Conservation (phyloP, 2,888 invertebrate species). For the Drosophila putrida region DNA sequence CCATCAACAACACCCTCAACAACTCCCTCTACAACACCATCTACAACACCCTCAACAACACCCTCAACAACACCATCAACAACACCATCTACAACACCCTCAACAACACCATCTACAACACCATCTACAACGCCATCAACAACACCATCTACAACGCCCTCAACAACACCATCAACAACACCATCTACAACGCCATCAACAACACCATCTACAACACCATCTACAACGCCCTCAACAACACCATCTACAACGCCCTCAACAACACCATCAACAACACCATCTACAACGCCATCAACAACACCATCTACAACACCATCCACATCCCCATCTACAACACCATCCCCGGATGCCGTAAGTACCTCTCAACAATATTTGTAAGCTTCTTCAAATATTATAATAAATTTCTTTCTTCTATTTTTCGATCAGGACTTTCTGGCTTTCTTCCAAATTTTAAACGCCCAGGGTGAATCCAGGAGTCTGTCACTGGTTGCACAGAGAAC, state of each 20-base stretch:
- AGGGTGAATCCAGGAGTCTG: constrained; percentile 27
- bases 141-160: neutral
- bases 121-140: neutral
- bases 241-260: neutral
- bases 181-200: neutral
- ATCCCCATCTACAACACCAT: neutral
- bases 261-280: neutral
- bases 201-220: neutral
- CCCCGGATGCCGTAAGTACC: constrained; percentile 31
- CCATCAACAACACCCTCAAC: neutral
- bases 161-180: neutral
- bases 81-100: neutral
- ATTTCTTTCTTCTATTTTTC: neutral
- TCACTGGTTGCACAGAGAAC: constrained; percentile 22
- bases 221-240: neutral
- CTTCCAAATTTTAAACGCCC: constrained; percentile 19
- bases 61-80: neutral
- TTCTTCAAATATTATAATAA: neutral
- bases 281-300: neutral
- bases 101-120: neutral
- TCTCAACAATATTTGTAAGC: neutral
- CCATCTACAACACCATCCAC: neutral
- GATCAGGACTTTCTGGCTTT: constrained; percentile 30
- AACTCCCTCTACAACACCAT: neutral
- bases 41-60: neutral